Percentiles rank a stretch among this genome's conserved stretches.
phyloP scores from a whole-genome alignment of 1,140 invertebrate species.

The Neuroterus valhalla region DNA sequence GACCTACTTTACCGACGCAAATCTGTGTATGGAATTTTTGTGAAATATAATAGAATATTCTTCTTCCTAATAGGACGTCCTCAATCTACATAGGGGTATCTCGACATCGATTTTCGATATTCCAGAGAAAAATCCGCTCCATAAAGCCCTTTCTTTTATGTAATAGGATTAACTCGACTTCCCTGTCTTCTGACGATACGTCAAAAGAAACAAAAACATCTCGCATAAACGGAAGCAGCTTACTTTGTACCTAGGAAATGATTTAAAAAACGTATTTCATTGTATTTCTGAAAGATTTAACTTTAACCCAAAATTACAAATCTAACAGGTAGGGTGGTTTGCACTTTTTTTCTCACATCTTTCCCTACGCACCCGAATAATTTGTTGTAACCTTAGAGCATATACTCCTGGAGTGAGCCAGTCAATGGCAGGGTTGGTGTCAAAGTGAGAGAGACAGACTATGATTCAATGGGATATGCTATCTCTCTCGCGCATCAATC shows the following conservation, averaged over 20 bases:
- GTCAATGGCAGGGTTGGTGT: too few species aligned
- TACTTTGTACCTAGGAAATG: neutral
- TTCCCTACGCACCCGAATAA: too few species aligned
- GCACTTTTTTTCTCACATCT: too few species aligned
- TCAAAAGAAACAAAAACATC: neutral
- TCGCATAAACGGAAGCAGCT: neutral
- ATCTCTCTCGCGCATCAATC: too few species aligned
- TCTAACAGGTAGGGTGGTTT: too few species aligned
- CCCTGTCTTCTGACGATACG: slow-evolving; percentile 23
- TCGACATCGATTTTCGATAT: slow-evolving; percentile 37
- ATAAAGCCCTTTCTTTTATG: slow-evolving; percentile 25
- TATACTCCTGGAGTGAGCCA: too few species aligned
- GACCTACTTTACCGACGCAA: too few species aligned
- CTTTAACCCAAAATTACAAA: neutral
- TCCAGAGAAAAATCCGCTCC: neutral
- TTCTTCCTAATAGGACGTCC: slow-evolving; percentile 1
- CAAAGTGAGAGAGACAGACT: too few species aligned
- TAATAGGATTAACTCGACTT: slow-evolving; percentile 45
- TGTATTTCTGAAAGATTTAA: neutral
- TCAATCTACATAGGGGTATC: neutral
- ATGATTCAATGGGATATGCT: too few species aligned
- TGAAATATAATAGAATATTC: neutral
- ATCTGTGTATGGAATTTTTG: too few species aligned
- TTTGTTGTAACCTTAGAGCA: too few species aligned
- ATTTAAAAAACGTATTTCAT: neutral